Evolutionary conservation across 2,113 vertebrate genomes (phyloP).

Genomic region (Gracilinanus agilis): DNA sequence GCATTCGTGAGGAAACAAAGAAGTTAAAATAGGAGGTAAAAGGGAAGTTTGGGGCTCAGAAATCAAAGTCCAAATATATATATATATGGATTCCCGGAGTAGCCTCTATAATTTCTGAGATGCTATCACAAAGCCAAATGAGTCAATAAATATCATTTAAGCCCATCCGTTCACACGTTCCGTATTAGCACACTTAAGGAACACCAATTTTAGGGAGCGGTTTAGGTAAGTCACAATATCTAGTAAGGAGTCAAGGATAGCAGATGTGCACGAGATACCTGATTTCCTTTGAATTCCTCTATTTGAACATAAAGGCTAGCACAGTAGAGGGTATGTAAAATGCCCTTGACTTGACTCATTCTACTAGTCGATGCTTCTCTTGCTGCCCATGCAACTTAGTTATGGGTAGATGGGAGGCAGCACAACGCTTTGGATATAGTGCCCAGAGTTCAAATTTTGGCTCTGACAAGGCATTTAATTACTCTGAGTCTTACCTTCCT

Average conservation of each 20-base stretch:
- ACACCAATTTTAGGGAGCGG: neutral
- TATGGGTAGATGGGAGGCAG: neutral
- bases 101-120: neutral
- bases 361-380: neutral
- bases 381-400: neutral
- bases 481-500: too few relatives aligned
- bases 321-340: neutral
- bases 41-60: neutral
- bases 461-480: too few relatives aligned
- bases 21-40: slow-evolving; percentile 7
- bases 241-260: neutral
- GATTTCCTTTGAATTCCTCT: neutral
- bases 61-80: neutral
- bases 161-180: neutral
- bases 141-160: neutral
- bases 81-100: neutral
- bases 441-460: too few relatives aligned
- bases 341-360: too few relatives aligned
- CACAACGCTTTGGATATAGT: too few relatives aligned
- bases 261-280: neutral
- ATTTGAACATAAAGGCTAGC: neutral
- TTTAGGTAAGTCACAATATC: neutral
- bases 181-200: neutral
- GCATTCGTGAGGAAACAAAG: neutral
- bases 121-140: slow-evolving; percentile 7